Evolutionary conservation across 1,140 invertebrate species (phyloP).

Genomic region (Bradysia coprophila): DNA sequence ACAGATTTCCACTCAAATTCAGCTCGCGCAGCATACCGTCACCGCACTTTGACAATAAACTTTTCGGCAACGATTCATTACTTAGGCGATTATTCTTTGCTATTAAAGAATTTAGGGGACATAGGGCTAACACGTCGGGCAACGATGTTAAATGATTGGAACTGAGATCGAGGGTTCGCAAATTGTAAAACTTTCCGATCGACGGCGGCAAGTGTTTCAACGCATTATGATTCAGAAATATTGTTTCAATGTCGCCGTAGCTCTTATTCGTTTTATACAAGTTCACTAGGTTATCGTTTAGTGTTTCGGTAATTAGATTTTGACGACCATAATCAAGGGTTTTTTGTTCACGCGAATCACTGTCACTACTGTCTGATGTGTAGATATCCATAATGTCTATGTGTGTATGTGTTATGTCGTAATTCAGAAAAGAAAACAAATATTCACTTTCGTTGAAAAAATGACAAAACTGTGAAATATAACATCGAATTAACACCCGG

Average conservation of each 20-base stretch:
- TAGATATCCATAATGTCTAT: slow-evolving; percentile 50
- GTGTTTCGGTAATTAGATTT: slow-evolving; percentile 32
- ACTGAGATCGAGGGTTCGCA: slow-evolving; percentile 67
- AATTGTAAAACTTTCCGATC: slow-evolving; percentile 40
- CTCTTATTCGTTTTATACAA: slow-evolving; percentile 32
- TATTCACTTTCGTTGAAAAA: too few relatives aligned
- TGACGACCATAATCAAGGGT: slow-evolving; percentile 51
- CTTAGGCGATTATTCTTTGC: slow-evolving; percentile 75
- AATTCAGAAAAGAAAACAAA: too few relatives aligned
- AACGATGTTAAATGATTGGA: slow-evolving; percentile 63
- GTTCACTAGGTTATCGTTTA: slow-evolving; percentile 29
- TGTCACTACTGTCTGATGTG: slow-evolving; percentile 63
- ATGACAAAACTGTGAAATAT: too few relatives aligned
- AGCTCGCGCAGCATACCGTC: slow-evolving; percentile 49
- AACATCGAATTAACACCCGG: too few relatives aligned
- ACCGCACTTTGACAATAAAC: slow-evolving; percentile 33
- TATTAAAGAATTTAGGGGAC: slow-evolving; percentile 53
- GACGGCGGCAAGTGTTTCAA: slow-evolving; percentile 29
- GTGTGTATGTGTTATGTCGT: too few relatives aligned
- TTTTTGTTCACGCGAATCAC: slow-evolving; percentile 40
- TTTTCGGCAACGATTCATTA: slow-evolving; percentile 70
- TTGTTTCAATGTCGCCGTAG: slow-evolving; percentile 32
- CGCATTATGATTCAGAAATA: slow-evolving; percentile 52
- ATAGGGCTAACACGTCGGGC: slow-evolving; percentile 48
- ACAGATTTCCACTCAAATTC: slow-evolving; percentile 80